These are phyloP conservation scores for Rousettus leschenaultii DNA, from an alignment of 2,113 vertebrate genomes.

Conservation along the genomic window DNA sequence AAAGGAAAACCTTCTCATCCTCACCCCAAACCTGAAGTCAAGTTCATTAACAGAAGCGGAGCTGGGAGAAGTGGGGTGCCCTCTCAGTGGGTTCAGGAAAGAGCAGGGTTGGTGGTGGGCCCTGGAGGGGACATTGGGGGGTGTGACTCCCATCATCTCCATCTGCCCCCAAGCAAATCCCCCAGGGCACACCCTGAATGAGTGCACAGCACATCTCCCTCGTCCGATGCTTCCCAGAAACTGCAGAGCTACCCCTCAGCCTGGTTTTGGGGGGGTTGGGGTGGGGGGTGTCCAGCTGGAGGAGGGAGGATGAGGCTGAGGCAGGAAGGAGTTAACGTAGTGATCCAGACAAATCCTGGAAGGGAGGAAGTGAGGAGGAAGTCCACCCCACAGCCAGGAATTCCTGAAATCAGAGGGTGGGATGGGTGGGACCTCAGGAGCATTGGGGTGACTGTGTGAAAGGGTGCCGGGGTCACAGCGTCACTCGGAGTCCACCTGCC, in stretches of 20 bases:
- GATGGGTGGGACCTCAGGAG: conserved; percentile 16
- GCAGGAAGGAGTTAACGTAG: conserved; percentile 64
- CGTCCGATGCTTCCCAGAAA: background rate
- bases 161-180: background rate
- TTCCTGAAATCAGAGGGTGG: conserved; percentile 70
- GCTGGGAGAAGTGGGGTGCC: background rate
- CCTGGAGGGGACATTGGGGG: background rate
- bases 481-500: background rate
- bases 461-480: background rate
- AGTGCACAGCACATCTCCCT: background rate
- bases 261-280: too few relatives aligned
- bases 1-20: background rate
- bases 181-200: background rate
- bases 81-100: background rate
- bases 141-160: background rate
- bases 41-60: background rate
- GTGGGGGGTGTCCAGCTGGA: background rate
- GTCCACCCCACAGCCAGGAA: conserved; percentile 67
- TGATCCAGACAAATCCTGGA: conserved; percentile 57
- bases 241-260: background rate
- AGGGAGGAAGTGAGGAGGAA: conserved; percentile 69
- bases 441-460: background rate
- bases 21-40: background rate
- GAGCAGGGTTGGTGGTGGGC: background rate
- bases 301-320: background rate